phyloP scores from a whole-genome alignment of 35 echinoderm and acorn worm species.

The Lytechinus variegatus region DNA sequence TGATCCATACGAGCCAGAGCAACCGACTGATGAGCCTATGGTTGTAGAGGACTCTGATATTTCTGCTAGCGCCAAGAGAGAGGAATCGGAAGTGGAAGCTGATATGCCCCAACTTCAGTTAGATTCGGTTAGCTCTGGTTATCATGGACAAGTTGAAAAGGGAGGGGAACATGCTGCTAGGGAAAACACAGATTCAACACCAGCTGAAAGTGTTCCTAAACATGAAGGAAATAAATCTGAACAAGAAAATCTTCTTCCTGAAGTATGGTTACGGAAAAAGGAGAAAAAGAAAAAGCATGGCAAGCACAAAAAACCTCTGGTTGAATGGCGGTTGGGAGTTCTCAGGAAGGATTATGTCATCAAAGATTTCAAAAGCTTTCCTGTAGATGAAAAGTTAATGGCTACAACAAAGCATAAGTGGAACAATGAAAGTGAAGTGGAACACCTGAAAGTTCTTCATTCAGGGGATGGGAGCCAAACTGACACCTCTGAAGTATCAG shows the following conservation, averaged over 20 bases:
- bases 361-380: conserved; percentile 45
- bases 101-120: conserved; percentile 44
- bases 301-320: conserved; percentile 22
- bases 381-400: conserved; percentile 43
- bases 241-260: conserved; percentile 49
- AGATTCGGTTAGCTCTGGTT: neutral
- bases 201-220: neutral
- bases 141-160: conserved; percentile 5
- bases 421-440: conserved; percentile 47
- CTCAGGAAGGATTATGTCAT: conserved; percentile 29
- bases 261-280: conserved; percentile 25
- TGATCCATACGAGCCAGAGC: conserved; percentile 31
- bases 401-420: conserved; percentile 49
- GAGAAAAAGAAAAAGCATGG: conserved; percentile 43
- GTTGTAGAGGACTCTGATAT: neutral
- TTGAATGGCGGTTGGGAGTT: conserved; percentile 41
- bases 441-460: conserved; percentile 30
- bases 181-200: neutral
- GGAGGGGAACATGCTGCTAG: neutral
- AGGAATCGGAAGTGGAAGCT: conserved; percentile 34
- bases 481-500: neutral
- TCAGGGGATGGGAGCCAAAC: conserved; percentile 7
- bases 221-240: conserved; percentile 37
- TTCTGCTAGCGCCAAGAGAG: neutral
- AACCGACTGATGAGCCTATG: conserved; percentile 31